Percentiles rank a stretch among this genome's conserved stretches.
Conservation (phyloP, 2,113 vertebrate species). For the Caranx melampygus region DNA sequence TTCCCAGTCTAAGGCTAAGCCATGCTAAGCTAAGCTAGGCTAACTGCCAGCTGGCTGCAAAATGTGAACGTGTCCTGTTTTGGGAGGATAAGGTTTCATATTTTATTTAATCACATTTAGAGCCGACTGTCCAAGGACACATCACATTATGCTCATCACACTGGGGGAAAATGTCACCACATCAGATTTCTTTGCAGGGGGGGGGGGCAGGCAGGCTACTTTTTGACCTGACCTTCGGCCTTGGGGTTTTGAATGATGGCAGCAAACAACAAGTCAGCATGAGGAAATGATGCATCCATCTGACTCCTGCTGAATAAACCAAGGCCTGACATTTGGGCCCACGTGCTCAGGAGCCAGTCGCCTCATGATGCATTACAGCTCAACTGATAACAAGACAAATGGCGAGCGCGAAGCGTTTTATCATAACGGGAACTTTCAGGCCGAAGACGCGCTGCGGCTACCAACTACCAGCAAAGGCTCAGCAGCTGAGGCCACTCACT, state of each 20-base stretch:
- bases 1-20: background rate
- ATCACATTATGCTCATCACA: conserved; percentile 14
- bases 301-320: conserved; percentile 39
- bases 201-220: background rate
- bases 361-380: conserved; percentile 56
- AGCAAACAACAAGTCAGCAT: conserved; percentile 64
- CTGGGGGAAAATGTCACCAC: conserved; percentile 26
- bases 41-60: background rate
- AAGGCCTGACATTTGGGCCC: conserved; percentile 57
- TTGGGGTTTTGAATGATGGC: conserved; percentile 43
- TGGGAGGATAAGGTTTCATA: background rate
- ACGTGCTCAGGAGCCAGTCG: conserved; percentile 30
- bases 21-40: background rate
- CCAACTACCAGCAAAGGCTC: background rate
- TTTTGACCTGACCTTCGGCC: conserved; percentile 67
- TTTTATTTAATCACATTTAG: background rate
- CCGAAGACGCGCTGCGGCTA: background rate
- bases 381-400: conserved; percentile 56
- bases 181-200: conserved; percentile 48
- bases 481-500: conserved; percentile 17
- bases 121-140: background rate
- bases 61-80: background rate
- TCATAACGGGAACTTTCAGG: conserved; percentile 5
- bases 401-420: conserved; percentile 30
- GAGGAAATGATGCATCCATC: conserved; percentile 67